A percentile compares a stretch with the other conserved stretches of the same genome.
These are phyloP conservation scores for Fregetta grallaria DNA, from an alignment of 2,113 vertebrate genomes.

Conservation along the genomic window DNA sequence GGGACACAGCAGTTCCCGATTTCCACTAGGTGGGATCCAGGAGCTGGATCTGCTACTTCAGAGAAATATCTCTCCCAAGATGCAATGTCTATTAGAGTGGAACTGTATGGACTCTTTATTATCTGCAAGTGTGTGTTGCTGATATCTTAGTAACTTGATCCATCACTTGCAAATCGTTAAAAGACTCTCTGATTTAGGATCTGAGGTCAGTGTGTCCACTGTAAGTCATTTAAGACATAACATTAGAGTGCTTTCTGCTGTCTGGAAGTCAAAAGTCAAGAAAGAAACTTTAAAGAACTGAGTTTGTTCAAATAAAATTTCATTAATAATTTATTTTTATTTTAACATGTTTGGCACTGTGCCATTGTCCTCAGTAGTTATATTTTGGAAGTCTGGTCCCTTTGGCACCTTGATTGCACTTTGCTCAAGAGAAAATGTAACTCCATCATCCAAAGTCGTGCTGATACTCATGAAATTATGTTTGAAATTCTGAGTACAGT, in stretches of 20 bases:
- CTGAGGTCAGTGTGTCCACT: background rate
- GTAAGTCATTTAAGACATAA: background rate
- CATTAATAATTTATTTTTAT: background rate
- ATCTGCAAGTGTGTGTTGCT: background rate
- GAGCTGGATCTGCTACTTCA: background rate
- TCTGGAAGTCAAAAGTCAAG: background rate
- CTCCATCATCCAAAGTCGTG: background rate
- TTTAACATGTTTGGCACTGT: background rate
- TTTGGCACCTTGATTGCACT: background rate
- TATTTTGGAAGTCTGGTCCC: background rate
- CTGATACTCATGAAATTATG: background rate
- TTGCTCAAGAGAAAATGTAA: background rate
- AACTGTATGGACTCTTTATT: background rate
- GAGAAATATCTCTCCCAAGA: background rate
- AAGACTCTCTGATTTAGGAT: background rate
- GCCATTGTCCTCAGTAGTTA: background rate
- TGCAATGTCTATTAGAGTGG: background rate
- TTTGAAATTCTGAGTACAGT: background rate
- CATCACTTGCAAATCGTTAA: background rate
- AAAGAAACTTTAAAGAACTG: background rate
- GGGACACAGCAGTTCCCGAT: background rate
- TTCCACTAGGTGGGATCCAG: background rate
- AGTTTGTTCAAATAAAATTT: background rate
- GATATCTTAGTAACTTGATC: background rate
- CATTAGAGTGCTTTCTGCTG: background rate